Base-by-base conservation (phyloP, 2,113 vertebrate genomes). In the Cichladusa arquata region DNA sequence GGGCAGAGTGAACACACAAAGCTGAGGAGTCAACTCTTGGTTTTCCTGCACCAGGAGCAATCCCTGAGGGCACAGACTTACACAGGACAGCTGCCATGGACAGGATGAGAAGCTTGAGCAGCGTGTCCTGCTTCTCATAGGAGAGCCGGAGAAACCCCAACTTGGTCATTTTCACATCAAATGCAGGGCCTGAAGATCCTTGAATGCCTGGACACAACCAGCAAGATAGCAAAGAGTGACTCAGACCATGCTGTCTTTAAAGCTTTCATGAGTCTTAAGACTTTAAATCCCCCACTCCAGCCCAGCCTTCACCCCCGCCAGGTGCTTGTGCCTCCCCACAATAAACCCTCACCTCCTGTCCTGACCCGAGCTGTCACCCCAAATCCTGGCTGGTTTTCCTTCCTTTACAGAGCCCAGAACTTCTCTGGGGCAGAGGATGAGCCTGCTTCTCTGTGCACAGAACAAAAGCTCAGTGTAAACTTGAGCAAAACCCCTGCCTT, bases 111-210 rank as follows among this genome's bases (percentile, higher is more conserved):
- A 99, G 98, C 98, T 99, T 99, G 97, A 99, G 98, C 95, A 99
- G 98, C 1, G 99, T 99, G 98, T 99, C 99, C 97, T 99, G 99
- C 93, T 99, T 99, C 98, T 99, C 99, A 16, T 99, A 99, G 98
- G 99, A 99, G 97, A 99, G 97, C 71, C 99, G 98, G 86, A 99
- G 97, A 86, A 99, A 99, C 57, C 99, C 99, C 91, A 99, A 28
- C 96, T 99, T 99, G 92, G 99, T 99, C 99, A 99, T 99, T 90
- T 98, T 99, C 95, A 96, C 97, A 96, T 95, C 94, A 86, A 90
- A 82, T 92, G 95, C 80, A 25, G 67, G 65, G 96, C 60, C 34
- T 67, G 91, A 97, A 76, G 92, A 97, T 74, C 89, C 95, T 45
- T 56, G 86, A 96, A 98, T 11, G 97, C 97, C 98, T 98, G 81